Evolutionary conservation across 2,797 vertebrate species (phyloP).

Genomic region (Gallirallus australis): DNA sequence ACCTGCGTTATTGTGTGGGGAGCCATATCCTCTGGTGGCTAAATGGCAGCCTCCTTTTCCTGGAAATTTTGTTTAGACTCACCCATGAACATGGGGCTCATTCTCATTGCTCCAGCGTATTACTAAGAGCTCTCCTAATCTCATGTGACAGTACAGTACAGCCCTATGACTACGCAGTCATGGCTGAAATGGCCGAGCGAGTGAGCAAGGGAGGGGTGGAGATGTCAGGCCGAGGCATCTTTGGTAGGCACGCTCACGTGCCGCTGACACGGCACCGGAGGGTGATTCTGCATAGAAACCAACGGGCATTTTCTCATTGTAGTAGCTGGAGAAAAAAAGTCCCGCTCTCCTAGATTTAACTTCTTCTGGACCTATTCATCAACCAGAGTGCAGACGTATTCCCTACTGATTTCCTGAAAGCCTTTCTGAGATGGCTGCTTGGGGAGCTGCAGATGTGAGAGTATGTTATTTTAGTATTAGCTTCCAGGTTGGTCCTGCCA

Average conservation of each 20-base stretch:
- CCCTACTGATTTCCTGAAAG: background rate
- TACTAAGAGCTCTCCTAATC: background rate
- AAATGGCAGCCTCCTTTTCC: background rate
- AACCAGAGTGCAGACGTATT: background rate
- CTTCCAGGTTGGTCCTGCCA: background rate
- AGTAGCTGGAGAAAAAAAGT: background rate
- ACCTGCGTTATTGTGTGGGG: background rate
- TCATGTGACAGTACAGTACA: background rate
- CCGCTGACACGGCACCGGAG: background rate
- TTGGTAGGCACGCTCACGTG: background rate
- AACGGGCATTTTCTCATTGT: background rate
- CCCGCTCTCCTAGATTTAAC: background rate
- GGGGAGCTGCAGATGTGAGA: background rate
- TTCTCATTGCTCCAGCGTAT: background rate
- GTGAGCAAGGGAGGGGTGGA: background rate
- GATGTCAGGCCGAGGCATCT: background rate
- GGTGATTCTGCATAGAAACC: background rate
- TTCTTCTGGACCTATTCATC: background rate
- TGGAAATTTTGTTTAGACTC: background rate
- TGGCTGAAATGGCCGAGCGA: rapidly evolving
- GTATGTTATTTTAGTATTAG: background rate
- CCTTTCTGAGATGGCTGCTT: background rate
- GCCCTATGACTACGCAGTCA: background rate
- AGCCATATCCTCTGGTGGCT: rapidly evolving
- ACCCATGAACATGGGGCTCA: background rate